Conservation (phyloP, 2,113 vertebrate species). For the Pelusios castaneus region DNA sequence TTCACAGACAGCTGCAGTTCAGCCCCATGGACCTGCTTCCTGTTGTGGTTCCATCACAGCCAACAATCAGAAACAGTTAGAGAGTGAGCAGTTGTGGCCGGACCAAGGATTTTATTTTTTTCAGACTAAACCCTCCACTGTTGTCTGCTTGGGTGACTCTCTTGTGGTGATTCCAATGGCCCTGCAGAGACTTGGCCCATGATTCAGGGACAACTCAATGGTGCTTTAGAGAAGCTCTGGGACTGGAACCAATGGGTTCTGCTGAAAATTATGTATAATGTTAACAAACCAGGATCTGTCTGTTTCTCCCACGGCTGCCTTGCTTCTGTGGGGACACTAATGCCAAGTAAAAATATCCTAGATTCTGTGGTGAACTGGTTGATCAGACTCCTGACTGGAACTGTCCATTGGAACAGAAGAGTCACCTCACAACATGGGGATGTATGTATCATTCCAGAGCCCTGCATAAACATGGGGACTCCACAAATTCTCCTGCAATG, state of each 20-base stretch:
- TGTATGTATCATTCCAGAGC: background rate
- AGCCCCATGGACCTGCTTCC: rapidly evolving
- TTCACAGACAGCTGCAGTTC: background rate
- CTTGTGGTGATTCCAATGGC: background rate
- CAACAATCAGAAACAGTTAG: background rate
- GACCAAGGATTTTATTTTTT: background rate
- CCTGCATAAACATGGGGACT: background rate
- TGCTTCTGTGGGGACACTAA: background rate
- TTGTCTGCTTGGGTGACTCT: background rate
- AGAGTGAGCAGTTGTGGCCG: background rate
- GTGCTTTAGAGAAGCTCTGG: background rate
- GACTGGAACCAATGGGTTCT: background rate
- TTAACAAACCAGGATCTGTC: background rate
- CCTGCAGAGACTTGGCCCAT: background rate
- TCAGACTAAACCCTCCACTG: background rate
- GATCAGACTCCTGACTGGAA: background rate
- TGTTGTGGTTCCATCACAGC: background rate
- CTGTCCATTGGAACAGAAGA: background rate
- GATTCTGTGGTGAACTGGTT: background rate
- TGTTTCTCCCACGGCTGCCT: background rate
- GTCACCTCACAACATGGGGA: background rate
- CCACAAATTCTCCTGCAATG: background rate
- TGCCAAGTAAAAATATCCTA: background rate
- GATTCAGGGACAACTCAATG: background rate
- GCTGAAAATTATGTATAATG: rapidly evolving